Evolutionary conservation across 2,888 invertebrate species (phyloP), one percentile per base, ranked within the genome.

Genomic region (Thereva unica): DNA sequence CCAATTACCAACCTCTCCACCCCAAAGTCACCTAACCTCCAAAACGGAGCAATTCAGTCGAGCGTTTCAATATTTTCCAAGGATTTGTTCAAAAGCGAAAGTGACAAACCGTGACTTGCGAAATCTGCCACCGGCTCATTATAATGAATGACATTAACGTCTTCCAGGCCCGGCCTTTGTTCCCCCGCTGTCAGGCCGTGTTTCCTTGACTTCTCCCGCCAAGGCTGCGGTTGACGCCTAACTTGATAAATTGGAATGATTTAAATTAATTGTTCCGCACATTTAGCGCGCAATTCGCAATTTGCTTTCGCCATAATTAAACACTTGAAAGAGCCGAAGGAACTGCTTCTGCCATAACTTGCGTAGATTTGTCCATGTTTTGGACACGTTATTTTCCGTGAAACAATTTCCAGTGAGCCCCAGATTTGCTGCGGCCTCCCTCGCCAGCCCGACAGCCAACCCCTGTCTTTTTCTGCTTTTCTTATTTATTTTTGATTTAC

Each of bases 401-500:
- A 59, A 59, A 49, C 34, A 10, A 49, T 59, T 49, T 49, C 49
- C 37, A n/a, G 49, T 10, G 44, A 23, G 23, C 12, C 54, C 34
- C 5, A 23, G 38, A 6, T 23, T n/a, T 12, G 34, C 50, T 50
- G 9, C 7, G 34, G 50, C 41, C 10, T 47, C 40, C 5, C 9
- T 7, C 44, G 7, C 49, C 40, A 12, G 9, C 4, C 41, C 50
- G 50, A 61, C 40, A 61, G 41, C 50, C 12, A 49, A 50, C 50
- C 50, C 50, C 61, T 50, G 61, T 61, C 61, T 61, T 59, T 61
- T 61, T 49, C 23, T 10, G 61, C 34, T 61, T n/a, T n/a, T 61
- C 61, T 61, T 61, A 61, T 61, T 61, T 61, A 61, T 61, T 61
- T 61, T 61, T 61, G 61, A 61, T 61, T 61, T 61, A 61, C 61